Evolutionary conservation across 2,888 invertebrate genomes (phyloP).

Genomic region (Trichacis sp.): DNA sequence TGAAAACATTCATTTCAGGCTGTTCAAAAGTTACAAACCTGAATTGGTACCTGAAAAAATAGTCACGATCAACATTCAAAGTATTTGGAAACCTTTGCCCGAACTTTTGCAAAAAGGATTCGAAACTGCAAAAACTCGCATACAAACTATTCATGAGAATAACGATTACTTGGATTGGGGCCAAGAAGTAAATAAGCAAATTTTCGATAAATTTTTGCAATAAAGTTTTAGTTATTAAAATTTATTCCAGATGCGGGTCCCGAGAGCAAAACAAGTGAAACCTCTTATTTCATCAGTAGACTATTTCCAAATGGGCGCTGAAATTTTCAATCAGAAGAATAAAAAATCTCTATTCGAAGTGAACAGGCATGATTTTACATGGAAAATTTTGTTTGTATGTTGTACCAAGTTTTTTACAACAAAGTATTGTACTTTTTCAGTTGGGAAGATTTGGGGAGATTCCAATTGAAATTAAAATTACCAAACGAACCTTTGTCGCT

Average conservation of each 20-base stretch:
- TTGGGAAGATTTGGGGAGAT: constrained; percentile 56
- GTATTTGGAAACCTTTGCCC: constrained; percentile 60
- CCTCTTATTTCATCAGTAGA: constrained; percentile 57
- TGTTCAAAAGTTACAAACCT: constrained; percentile 66
- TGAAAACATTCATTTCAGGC: constrained; percentile 35
- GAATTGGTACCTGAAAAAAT: constrained; percentile 65
- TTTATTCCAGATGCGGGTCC: too few relatives aligned
- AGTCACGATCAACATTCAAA: constrained; percentile 59
- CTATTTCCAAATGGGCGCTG: constrained; percentile 61
- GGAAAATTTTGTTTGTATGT: too few relatives aligned
- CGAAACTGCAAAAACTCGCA: constrained; percentile 54
- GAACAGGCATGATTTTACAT: constrained; percentile 51
- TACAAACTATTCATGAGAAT: constrained; percentile 14
- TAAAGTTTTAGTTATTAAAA: too few relatives aligned
- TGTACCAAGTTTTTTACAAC: too few relatives aligned
- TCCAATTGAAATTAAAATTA: constrained; percentile 54
- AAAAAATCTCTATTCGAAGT: constrained; percentile 61
- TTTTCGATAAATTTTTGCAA: too few relatives aligned
- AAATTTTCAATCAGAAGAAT: constrained; percentile 51
- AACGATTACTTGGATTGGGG: constrained; percentile 51
- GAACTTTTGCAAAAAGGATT: constrained; percentile 52
- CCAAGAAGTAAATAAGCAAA: constrained; percentile 36
- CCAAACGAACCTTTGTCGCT: constrained; percentile 63
- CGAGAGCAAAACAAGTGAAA: constrained; percentile 14
- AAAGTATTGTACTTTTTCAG: too few relatives aligned